phyloP scores from a whole-genome alignment of 2,113 vertebrate species.

The Procavia capensis region DNA sequence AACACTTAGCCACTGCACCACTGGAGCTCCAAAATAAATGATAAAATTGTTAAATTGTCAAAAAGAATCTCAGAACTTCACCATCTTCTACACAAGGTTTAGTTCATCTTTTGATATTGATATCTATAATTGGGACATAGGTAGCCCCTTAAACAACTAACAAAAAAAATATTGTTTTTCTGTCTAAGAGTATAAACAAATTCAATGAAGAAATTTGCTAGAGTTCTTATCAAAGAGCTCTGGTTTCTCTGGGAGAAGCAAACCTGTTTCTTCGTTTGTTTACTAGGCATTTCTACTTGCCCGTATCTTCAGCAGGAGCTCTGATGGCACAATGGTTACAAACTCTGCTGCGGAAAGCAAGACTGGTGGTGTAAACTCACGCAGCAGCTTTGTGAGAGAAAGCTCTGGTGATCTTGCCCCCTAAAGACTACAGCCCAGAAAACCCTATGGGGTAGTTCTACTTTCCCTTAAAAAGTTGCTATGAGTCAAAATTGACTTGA shows the following conservation, averaged over 20 bases:
- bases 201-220: neutral
- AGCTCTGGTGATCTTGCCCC: neutral
- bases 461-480: neutral
- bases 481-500: neutral
- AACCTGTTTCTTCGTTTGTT: neutral
- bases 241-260: neutral
- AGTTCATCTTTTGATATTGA: neutral
- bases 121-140: neutral
- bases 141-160: neutral
- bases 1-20: no score
- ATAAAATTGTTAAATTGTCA: neutral
- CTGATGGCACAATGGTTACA: neutral
- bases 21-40: neutral
- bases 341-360: neutral
- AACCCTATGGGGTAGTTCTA: neutral
- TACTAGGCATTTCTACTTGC: neutral
- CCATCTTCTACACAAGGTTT: neutral
- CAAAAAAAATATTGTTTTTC: neutral
- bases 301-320: conserved; percentile 20
- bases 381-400: neutral
- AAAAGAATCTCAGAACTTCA: neutral
- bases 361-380: neutral
- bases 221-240: neutral
- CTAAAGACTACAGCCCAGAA: neutral
- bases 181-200: neutral